Evolutionary conservation across 2,888 invertebrate genomes (phyloP), one percentile per base, ranked within the genome.

Genomic region (Nebria brevicollis): DNA sequence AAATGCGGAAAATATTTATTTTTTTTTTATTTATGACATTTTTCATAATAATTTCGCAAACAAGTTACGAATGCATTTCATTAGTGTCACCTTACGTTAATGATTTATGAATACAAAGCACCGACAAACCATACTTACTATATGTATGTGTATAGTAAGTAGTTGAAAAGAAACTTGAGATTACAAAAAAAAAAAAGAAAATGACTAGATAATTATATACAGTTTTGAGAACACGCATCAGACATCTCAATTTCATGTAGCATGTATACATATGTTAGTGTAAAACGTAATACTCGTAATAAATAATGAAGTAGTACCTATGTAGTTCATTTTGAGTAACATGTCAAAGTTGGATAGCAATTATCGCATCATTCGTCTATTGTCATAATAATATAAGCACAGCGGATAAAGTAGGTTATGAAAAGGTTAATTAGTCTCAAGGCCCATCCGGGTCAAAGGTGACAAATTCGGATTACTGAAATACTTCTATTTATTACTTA

Each of bases 391-490:
- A 26, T 70, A 34, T 25, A 11, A 26, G 6, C 70, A 68, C 20
- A 2, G 68, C 15, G 8, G 15, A 70, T 25, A 25, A 78, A 78
- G 73, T 78, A 73, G 78, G 78, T 78, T 78, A 78, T 73, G 65
- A 34, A 78, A 78, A 78, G 72, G 78, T 78, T 78, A 78, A 78
- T 78, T 78, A 78, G 54, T 73, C 42, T 73, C 78, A 78, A 78
- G 78, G 78, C 54, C 78, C 34, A 70, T 78, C 78, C 66, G 78
- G 78, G 78, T 78, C 78, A 78, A 64, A 74, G 78, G 78, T 78
- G 41, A 68, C 41, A 64, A 78, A 78, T 78, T 78, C 73, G 78
- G 78, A 78, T 78, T 78, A 78, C 54, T 54, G 54, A 77, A 77
- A 65, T 77, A 77, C 25, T 77, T 77, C 25, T 72, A 11, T 7